Evolutionary conservation across 2,888 invertebrate species (phyloP).

Genomic region (Dioctria linearis): DNA sequence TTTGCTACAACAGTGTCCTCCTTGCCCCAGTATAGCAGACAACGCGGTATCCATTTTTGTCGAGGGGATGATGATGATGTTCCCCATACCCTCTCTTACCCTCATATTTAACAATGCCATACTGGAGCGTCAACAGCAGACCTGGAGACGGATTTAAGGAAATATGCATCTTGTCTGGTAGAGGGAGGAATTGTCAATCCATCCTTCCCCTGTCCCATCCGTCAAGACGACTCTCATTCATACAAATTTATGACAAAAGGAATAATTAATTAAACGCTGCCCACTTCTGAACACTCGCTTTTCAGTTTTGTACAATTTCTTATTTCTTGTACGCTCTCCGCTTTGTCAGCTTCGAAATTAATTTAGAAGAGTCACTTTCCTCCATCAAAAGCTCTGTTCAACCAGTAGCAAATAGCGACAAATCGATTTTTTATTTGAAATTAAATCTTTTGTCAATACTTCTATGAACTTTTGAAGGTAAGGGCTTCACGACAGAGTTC

Average conservation of each 20-base stretch:
- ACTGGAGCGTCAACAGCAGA: not conserved
- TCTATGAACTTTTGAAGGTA: too few species aligned
- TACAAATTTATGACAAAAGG: not conserved
- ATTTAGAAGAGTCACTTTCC: too few species aligned
- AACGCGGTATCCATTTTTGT: not conserved
- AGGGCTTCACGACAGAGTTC: too few species aligned
- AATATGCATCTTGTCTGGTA: not conserved
- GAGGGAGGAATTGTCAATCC: not conserved
- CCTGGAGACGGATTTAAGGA: not conserved
- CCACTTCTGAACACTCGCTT: not conserved
- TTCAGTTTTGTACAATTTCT: too few species aligned
- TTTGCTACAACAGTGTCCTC: not conserved
- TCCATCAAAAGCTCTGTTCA: too few species aligned
- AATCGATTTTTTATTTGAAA: too few species aligned
- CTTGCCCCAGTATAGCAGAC: not conserved
- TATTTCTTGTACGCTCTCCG: too few species aligned
- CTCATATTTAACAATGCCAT: too few species aligned
- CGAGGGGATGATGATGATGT: not conserved
- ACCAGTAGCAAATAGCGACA: too few species aligned
- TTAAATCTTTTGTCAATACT: too few species aligned
- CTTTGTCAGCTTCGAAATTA: too few species aligned
- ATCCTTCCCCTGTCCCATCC: not conserved
- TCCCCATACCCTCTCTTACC: too few species aligned
- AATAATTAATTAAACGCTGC: slow-evolving; percentile 5
- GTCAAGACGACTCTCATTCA: not conserved